Evolutionary conservation across 2,888 invertebrate genomes (phyloP).

Genomic region (Pheosia gnoma): DNA sequence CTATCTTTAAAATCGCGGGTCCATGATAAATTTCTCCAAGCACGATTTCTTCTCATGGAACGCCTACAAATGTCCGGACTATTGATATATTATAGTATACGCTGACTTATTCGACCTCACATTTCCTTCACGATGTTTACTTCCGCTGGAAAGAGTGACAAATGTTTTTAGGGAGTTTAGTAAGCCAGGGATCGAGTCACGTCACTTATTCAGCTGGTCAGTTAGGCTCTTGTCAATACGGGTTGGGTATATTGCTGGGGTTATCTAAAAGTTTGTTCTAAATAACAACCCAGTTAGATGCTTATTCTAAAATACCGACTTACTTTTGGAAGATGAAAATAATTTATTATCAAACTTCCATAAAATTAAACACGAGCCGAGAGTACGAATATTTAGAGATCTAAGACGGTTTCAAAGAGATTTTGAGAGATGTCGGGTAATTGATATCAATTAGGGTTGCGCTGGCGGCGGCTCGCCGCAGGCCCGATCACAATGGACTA

Average conservation of each 20-base stretch:
- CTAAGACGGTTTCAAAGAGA: slow-evolving; percentile 57
- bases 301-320: slow-evolving; percentile 16
- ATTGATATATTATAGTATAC: slow-evolving; percentile 30
- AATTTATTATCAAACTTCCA: slow-evolving; percentile 48
- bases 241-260: too few species aligned
- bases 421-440: slow-evolving; percentile 64
- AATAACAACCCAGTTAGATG: slow-evolving; percentile 10
- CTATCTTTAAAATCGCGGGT: not conserved
- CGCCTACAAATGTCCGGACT: slow-evolving; percentile 30
- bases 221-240: slow-evolving; percentile 26
- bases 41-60: slow-evolving; percentile 29
- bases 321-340: slow-evolving; percentile 32
- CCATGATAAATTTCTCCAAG: not conserved
- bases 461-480: slow-evolving; percentile 55
- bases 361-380: slow-evolving; percentile 46
- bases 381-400: slow-evolving; percentile 51
- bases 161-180: slow-evolving; percentile 41
- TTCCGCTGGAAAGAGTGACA: slow-evolving; percentile 42
- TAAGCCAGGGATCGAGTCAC: slow-evolving; percentile 24
- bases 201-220: slow-evolving; percentile 19
- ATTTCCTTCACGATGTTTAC: slow-evolving; percentile 41
- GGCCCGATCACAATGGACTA: slow-evolving; percentile 59
- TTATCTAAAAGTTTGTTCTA: not conserved
- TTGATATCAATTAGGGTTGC: slow-evolving; percentile 74
- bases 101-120: slow-evolving; percentile 39